Conservation (phyloP, 2,113 vertebrate species). For the Calonectris borealis region DNA sequence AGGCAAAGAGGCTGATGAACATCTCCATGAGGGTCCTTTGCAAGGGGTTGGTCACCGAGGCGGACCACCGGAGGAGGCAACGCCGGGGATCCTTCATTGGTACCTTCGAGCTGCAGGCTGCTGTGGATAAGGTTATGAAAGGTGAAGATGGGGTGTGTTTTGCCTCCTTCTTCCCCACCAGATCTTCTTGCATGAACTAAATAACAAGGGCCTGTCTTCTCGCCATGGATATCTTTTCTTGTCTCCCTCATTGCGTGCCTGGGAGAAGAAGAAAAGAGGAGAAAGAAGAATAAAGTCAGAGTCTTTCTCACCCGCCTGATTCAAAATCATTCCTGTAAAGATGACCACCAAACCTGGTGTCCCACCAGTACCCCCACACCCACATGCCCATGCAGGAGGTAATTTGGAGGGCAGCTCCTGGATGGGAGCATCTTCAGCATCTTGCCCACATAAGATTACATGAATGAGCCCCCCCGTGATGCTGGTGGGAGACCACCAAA, state of each 20-base stretch:
- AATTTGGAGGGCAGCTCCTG: neutral
- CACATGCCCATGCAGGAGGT: neutral
- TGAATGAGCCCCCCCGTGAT: too few species aligned
- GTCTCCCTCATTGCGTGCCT: neutral
- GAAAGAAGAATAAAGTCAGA: neutral
- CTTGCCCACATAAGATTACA: neutral
- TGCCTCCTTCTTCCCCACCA: too few species aligned
- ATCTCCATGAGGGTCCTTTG: neutral
- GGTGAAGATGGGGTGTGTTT: neutral
- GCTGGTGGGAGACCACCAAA: neutral
- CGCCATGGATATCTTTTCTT: neutral
- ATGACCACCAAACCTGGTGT: fast-evolving
- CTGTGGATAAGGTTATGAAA: neutral
- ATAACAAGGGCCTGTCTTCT: neutral
- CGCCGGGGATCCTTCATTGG: neutral
- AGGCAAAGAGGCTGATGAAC: neutral
- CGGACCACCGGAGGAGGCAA: neutral
- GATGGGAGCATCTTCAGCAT: neutral
- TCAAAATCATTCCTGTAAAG: neutral
- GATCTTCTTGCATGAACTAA: neutral
- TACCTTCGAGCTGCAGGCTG: neutral
- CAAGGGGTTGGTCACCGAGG: neutral
- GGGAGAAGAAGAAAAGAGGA: neutral
- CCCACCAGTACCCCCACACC: neutral
- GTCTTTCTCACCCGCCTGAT: neutral